phyloP scores from a whole-genome alignment of 2,888 invertebrate species.

The Stegophylla sp. region DNA sequence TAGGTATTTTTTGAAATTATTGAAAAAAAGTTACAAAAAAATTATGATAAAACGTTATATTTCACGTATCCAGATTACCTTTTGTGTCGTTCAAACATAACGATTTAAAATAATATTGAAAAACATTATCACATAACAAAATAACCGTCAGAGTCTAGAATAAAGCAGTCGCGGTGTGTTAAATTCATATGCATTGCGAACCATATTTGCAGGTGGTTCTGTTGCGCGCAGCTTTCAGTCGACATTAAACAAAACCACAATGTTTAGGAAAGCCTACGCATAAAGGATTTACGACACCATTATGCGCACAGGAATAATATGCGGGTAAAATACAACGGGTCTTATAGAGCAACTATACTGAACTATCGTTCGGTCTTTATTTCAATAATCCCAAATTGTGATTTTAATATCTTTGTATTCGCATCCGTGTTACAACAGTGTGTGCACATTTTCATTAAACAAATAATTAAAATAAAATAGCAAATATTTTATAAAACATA shows the following conservation, averaged over 20 bases:
- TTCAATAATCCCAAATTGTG: not conserved
- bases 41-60: no score
- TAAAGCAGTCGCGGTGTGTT: not conserved
- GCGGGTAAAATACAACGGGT: constrained; percentile 5
- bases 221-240: constrained; percentile 2
- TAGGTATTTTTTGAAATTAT: no score
- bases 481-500: no score
- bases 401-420: not conserved
- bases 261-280: constrained; percentile 21
- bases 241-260: constrained; percentile 9
- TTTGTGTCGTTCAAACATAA: no score
- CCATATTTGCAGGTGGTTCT: no score
- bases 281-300: constrained; percentile 18
- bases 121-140: no score
- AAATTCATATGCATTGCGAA: constrained; percentile 1
- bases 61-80: no score
- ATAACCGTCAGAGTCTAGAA: not conserved
- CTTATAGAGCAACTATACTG: not conserved
- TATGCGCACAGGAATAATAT: constrained; percentile 6
- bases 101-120: no score
- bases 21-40: no score
- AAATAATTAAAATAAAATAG: no score
- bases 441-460: not conserved
- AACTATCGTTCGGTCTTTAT: constrained; percentile 21
- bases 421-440: not conserved